Evolutionary conservation across 2,888 invertebrate species (phyloP), one percentile per base, ranked within the genome.

Genomic region (Tetanocera ferruginea): DNA sequence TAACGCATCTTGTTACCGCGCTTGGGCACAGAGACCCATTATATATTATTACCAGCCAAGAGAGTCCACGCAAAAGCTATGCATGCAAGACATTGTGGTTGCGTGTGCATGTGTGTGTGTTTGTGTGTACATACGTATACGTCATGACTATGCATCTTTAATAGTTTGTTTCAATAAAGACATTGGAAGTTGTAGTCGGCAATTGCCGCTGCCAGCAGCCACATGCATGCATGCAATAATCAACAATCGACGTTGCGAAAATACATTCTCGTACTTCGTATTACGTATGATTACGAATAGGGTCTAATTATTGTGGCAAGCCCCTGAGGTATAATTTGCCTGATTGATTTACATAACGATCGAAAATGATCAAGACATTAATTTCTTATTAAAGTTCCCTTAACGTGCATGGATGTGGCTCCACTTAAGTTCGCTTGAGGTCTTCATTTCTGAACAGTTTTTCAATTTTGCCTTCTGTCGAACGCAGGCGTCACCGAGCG

Each of bases 341-440:
- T 89, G 89, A 89, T 89, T 89, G 89, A 89, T 89, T 89, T 89
- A 89, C 89, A 89, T 89, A 89, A 89, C 88, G 88, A 88, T 88
- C 87, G 87, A 88, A 89, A 88, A 89, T 88, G 88, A 89, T 89
- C 88, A 89, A 89, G 88, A 89, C 89, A 88, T 89, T 89, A 88
- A 87, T 86, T 89, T 89, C 87, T 88, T 88, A 88, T 89, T 89
- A 88, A 86, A 86, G 85, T 87, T 83, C 34, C 34, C 49, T 49
- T 70, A 70, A 55, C 62, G 72, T 71, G 64, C 77, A 34, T 77
- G 52, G n/a, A 52, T 70, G 69, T 77, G 79, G 73, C 78, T 77
- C 66, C 67, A 76, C 77, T 79, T 78, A 71, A 69, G 76, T 57
- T 49, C 70, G 67, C 76, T 79, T 79, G 71, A 80, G 76, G 78